Evolutionary conservation across 2,888 invertebrate species (phyloP).

Genomic region (Macrosiphum euphorbiae): DNA sequence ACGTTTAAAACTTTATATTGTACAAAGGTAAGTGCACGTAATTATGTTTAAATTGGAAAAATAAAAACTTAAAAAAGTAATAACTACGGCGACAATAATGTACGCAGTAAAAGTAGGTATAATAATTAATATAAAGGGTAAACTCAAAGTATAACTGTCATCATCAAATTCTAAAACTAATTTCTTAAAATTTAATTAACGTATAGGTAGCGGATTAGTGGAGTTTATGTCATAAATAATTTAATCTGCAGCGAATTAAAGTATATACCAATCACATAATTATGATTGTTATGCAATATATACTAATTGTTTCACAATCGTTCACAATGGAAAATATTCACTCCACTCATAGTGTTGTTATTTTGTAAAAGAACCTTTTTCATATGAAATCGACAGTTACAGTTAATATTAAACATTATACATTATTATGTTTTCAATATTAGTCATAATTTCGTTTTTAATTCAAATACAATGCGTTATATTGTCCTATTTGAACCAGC

Average conservation of each 20-base stretch:
- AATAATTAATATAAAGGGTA: slow-evolving; percentile 26
- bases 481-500: neutral
- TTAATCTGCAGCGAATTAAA: neutral
- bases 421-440: neutral
- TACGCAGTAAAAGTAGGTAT: neutral
- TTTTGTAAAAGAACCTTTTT: neutral
- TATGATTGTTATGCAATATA: neutral
- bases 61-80: neutral
- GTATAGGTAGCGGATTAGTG: neutral
- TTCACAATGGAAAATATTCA: neutral
- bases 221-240: neutral
- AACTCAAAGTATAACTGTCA: neutral
- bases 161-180: neutral
- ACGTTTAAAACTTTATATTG: neutral
- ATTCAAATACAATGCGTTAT: neutral
- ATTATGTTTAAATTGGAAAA: neutral
- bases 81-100: neutral
- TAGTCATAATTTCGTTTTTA: neutral
- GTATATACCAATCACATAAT: neutral
- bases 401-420: neutral
- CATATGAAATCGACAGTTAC: neutral
- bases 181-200: neutral
- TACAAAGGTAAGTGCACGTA: too few relatives aligned
- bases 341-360: neutral
- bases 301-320: neutral